phyloP scores from a whole-genome alignment of 2,797 vertebrate species.

The Mycteria americana region DNA sequence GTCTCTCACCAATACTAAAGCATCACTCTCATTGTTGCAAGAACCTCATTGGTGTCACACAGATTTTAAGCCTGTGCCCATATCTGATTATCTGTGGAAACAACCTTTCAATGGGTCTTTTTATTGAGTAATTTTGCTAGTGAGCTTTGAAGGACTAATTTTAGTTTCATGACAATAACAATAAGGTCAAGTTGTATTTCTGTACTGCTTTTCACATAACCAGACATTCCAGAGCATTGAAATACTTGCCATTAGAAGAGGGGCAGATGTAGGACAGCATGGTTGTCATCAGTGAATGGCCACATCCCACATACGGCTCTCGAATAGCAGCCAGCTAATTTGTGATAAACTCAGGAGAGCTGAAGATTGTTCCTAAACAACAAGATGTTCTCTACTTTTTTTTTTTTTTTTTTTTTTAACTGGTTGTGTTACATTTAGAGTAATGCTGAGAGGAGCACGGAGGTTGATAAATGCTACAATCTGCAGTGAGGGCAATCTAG shows the following conservation, averaged over 20 bases:
- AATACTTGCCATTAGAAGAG: not conserved
- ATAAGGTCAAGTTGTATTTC: slow-evolving; percentile 63
- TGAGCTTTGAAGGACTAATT: slow-evolving; percentile 52
- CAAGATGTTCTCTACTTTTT: too few species aligned
- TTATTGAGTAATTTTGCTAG: not conserved
- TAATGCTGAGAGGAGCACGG: not conserved
- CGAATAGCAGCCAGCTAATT: not conserved
- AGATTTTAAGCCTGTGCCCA: slow-evolving; percentile 44
- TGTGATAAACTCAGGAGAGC: not conserved
- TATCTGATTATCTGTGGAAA: slow-evolving; percentile 66
- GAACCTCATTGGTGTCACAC: slow-evolving; percentile 57
- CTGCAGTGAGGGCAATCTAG: not conserved
- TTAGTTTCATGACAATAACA: slow-evolving; percentile 55
- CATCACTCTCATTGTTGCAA: slow-evolving; percentile 18
- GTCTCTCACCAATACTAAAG: not conserved
- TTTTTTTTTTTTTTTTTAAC: not conserved
- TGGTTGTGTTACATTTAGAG: not conserved
- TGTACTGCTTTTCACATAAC: not conserved
- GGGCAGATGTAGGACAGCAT: not conserved
- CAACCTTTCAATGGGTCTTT: slow-evolving; percentile 48
- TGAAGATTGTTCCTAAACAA: not conserved
- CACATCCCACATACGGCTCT: not conserved
- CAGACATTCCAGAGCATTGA: not conserved
- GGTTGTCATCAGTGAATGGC: not conserved
- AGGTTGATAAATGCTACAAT: not conserved